Evolutionary conservation across 2,888 invertebrate species (phyloP).

Genomic region (Drosophila prostipennis): DNA sequence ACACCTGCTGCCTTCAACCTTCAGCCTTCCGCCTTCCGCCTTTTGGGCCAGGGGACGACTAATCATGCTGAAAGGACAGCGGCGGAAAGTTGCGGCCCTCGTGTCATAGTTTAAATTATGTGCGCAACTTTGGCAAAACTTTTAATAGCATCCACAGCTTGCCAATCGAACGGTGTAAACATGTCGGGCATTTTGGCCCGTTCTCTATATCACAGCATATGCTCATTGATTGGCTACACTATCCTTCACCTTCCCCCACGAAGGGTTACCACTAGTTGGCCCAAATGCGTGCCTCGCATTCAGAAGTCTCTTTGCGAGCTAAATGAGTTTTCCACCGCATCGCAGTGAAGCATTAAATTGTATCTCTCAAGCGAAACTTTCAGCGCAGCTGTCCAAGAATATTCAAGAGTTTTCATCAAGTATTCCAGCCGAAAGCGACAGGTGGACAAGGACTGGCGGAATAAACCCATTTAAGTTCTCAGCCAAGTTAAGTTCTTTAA

Average conservation of each 20-base stretch:
- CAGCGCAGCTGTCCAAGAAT: slow-evolving; percentile 32
- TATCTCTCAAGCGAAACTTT: slow-evolving; percentile 55
- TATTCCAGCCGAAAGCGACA: slow-evolving; percentile 18
- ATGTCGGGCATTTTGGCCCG: slow-evolving; percentile 27
- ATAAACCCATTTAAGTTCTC: slow-evolving; percentile 14
- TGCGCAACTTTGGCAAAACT: slow-evolving; percentile 70
- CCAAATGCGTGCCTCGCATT: slow-evolving; percentile 65
- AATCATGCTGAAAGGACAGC: slow-evolving; percentile 56
- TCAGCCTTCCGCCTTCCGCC: not conserved
- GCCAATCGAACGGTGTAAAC: slow-evolving; percentile 46
- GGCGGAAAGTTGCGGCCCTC: slow-evolving; percentile 31
- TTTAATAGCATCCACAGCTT: slow-evolving; percentile 70
- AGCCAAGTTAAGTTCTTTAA: slow-evolving; percentile 15
- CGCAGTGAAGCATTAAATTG: slow-evolving; percentile 77
- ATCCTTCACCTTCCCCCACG: slow-evolving; percentile 42
- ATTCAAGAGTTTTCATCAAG: slow-evolving; percentile 21
- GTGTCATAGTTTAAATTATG: slow-evolving; percentile 76
- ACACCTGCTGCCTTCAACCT: slow-evolving; percentile 31
- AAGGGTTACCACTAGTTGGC: slow-evolving; percentile 9
- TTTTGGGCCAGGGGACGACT: slow-evolving; percentile 45
- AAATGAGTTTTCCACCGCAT: slow-evolving; percentile 58
- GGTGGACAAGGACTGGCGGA: slow-evolving; percentile 10
- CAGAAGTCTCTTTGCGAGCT: slow-evolving; percentile 18
- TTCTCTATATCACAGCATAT: slow-evolving; percentile 51
- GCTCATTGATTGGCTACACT: slow-evolving; percentile 72